Evolutionary conservation across 35 echinoderm and acorn worm genomes (phyloP).

Genomic region (Amphiura filiformis): DNA sequence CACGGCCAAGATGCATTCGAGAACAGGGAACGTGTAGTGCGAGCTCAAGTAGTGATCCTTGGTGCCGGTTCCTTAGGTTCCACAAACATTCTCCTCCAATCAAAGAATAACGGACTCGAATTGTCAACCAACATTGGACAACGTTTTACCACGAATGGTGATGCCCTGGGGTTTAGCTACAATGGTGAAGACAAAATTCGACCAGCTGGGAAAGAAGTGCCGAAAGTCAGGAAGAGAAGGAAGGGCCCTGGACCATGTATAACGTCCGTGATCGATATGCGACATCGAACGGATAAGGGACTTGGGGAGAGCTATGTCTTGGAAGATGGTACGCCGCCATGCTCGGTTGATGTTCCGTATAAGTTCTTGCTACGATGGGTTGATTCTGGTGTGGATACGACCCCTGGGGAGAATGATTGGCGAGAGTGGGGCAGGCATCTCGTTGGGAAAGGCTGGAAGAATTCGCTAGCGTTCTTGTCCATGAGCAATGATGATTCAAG

Average conservation of each 20-base stretch:
- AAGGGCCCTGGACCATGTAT: conserved; percentile 62
- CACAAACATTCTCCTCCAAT: conserved; percentile 61
- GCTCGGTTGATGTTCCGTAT: conserved; percentile 48
- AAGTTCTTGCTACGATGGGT: conserved; percentile 55
- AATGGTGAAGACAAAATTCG: conserved; percentile 61
- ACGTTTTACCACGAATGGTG: conserved; percentile 72
- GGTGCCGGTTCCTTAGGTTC: conserved; percentile 61
- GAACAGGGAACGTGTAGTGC: conserved; percentile 38
- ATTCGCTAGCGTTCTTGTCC: conserved; percentile 63
- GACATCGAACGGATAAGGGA: conserved; percentile 14
- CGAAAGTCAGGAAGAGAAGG: conserved; percentile 8
- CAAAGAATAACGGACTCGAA: conserved; percentile 20
- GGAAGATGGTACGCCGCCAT: conserved; percentile 72
- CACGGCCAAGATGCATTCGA: conserved; percentile 43
- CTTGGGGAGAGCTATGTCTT: conserved; percentile 58
- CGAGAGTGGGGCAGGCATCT: conserved; percentile 44
- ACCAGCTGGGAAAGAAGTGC: conserved; percentile 40
- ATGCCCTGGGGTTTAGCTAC: conserved; percentile 70
- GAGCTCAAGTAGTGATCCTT: conserved; percentile 48
- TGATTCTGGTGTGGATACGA: conserved; percentile 44
- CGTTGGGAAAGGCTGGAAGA: conserved; percentile 56
- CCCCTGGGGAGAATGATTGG: conserved; percentile 68
- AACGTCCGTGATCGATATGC: conserved; percentile 54
- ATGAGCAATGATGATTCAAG: conserved; percentile 69
- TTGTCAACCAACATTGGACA: conserved; percentile 50